Evolutionary conservation across 2,113 vertebrate species (phyloP).

Genomic region (Odocoileus virginianus): DNA sequence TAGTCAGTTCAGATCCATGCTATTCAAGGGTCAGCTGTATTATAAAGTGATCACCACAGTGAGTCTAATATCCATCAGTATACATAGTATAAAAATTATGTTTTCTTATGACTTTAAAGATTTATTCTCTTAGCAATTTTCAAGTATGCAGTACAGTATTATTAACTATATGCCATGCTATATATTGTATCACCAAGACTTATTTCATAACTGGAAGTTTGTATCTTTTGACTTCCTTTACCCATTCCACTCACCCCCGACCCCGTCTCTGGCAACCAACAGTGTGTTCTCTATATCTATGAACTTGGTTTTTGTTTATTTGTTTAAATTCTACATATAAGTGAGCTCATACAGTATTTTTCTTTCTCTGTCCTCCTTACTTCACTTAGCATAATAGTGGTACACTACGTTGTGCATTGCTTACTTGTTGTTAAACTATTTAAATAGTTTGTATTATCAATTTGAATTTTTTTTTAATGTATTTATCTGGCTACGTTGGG

Average conservation of each 20-base stretch:
- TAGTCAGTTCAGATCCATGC: not conserved
- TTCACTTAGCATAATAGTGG: not conserved
- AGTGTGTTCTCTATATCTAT: not conserved
- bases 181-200: not conserved
- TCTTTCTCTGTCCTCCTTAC: not conserved
- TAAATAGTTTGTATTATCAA: not conserved
- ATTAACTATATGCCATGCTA: not conserved
- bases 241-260: not conserved
- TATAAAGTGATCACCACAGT: not conserved
- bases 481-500: not conserved
- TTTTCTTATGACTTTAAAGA: not conserved
- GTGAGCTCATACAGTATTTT: not conserved
- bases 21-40: not conserved
- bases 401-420: not conserved
- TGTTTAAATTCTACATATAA: not conserved
- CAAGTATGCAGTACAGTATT: not conserved
- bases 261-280: not conserved
- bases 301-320: not conserved
- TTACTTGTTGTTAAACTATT: not conserved
- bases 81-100: not conserved
- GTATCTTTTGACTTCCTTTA: not conserved
- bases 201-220: not conserved
- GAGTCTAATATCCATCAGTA: not conserved
- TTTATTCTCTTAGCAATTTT: not conserved
- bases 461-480: not conserved